Evolutionary conservation across 2,888 invertebrate genomes (phyloP), one percentile per base, ranked within the genome.

Genomic region (Papilio gigon): DNA sequence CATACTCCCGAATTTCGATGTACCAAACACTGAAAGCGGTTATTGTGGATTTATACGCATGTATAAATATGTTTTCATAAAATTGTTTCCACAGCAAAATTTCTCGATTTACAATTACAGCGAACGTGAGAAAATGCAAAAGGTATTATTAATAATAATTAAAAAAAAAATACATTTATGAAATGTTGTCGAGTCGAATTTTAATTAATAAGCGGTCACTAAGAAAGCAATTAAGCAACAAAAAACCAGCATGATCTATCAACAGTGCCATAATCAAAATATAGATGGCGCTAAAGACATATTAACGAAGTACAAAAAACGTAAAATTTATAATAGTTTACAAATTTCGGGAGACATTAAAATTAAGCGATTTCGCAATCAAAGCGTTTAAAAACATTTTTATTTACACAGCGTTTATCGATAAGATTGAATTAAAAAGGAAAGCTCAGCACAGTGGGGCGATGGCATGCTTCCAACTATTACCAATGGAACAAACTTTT

Each of bases 381-480:
- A 62, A 20, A 56, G 9, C 53, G 44, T 30, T 30, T 20, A 20
- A 37, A 61, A 47, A 63, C 17, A 12, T 53, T 50, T 37, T 63
- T 63, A 8, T 62, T 35, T 22, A 25, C 61, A 64, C 37, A 30
- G 44, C 14, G 17, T 37, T 64, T 53, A 50, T 37, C 37, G 53
- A 53, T 37, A 53, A 64, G 9, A 53, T 53, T 50, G 50, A 64
- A 50, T 37, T 50, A 64, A 64, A n/a, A 64, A 20, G n/a, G 47
- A 25, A 37, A 50, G 53, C 50, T 14, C 20, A n/a, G 50, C 33
- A 22, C 20, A 12, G 62, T 44, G 20, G 22, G 50, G 22, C 53
- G 35, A 37, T 64, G 64, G 64, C 64, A 64, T 22, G 50, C 14
- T 53, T 64, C 64, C 64, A 64, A 64, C 37, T 64, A 37, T 50